These are phyloP conservation scores for Bursaphelenchus mucronatus DNA, from an alignment of 1,140 invertebrate species.

Conservation along the genomic window DNA sequence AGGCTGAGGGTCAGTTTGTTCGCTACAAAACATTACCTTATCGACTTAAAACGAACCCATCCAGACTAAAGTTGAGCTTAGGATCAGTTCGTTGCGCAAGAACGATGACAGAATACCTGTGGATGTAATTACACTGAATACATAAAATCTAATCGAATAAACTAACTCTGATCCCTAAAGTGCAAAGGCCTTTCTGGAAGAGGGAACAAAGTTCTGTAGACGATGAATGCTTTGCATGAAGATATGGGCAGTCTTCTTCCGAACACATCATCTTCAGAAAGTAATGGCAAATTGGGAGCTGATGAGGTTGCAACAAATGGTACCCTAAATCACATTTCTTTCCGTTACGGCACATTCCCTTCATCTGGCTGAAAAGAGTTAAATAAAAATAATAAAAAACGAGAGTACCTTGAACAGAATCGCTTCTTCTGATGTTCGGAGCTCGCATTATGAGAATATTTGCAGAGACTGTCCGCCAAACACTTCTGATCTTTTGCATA, in stretches of 20 bases:
- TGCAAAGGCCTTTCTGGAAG: conserved; percentile 40
- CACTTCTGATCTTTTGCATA: conserved; percentile 28
- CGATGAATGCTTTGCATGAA: conserved; percentile 46
- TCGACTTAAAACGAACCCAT: too few relatives aligned
- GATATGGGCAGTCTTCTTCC: conserved; percentile 35
- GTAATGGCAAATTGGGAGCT: conserved; percentile 45
- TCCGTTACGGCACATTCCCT: conserved; percentile 39
- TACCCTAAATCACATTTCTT: conserved; percentile 28
- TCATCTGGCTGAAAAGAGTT: conserved; percentile 36
- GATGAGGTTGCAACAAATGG: conserved; percentile 32
- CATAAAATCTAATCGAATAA: neutral
- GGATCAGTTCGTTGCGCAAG: too few relatives aligned
- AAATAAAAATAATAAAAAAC: conserved; percentile 14
- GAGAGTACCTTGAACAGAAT: conserved; percentile 29
- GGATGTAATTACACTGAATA: too few relatives aligned
- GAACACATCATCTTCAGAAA: conserved; percentile 32
- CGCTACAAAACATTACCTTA: too few relatives aligned
- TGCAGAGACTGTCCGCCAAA: conserved; percentile 31
- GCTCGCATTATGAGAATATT: conserved; percentile 29
- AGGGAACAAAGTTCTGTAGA: conserved; percentile 24
- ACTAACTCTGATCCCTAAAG: conserved; percentile 41
- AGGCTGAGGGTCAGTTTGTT: too few relatives aligned
- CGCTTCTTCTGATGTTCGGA: conserved; percentile 24
- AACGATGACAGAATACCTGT: too few relatives aligned
- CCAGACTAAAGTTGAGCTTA: too few relatives aligned